Base-by-base conservation (phyloP, 2,888 invertebrate genomes). In the Tanytarsus gracilentus region DNA sequence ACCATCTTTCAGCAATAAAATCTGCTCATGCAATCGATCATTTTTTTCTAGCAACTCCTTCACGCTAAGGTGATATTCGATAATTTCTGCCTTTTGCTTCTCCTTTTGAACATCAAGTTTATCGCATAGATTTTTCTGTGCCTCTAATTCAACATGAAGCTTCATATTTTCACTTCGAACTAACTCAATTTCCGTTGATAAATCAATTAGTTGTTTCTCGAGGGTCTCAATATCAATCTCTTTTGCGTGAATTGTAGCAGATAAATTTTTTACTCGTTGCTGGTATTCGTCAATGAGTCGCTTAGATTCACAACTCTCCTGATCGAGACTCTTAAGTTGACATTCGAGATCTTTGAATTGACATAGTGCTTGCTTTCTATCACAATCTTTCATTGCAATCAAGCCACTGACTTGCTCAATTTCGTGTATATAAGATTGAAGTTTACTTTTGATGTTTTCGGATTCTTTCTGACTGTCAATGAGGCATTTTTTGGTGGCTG, bases 31-130 rank as follows among this genome's bases (percentile, higher is more conserved):
- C 2, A 58, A 27, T 25, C 30, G 44, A 48, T 58, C 58, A 21
- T 58, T 58, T 23, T 58, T 58, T n/a, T 44, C 58, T 2, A 44
- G 30, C 9, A 58, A 7, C 4, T 58, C 58, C 11, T 26, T 44
- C 3, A 26, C 26, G 8, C 58, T 48, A 1, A 58, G n/a, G n/a
- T 58, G 58, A 62, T 76, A 74, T 62, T 79, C 78, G 11, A 73
- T 71, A 1, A 79, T 67, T 63, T 81, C 79, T n/a, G 76, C 75
- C 64, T 77, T 71, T 1, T 83, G 70, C 70, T 78, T 77, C 66
- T 85, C 79, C 69, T 85, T 82, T 74, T 87, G 78, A 70, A 78
- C 78, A 72, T 88, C 80, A 68, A 86, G 67, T 74, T 79, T 77
- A 67, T 78, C 72, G 65, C 82, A 82, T 25, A 84, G 69, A 63